Evolutionary conservation across 2,797 vertebrate genomes (phyloP).

Genomic region (Pipistrellus pipistrellus): DNA sequence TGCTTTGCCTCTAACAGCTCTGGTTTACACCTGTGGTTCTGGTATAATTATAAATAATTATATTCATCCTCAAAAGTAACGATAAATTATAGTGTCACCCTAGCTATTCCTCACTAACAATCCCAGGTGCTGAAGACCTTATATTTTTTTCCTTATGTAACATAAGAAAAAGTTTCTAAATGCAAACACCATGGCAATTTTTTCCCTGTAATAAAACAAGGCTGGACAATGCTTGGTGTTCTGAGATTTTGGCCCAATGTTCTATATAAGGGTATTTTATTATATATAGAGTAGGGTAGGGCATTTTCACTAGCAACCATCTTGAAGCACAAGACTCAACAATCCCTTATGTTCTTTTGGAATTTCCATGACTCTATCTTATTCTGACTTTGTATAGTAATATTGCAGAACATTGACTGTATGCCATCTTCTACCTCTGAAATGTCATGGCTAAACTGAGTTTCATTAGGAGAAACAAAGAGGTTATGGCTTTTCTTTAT

Average conservation of each 20-base stretch:
- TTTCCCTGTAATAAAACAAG: conserved; percentile 14
- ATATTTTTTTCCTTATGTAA: conserved; percentile 45
- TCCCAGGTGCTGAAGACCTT: conserved; percentile 61
- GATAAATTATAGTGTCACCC: conserved; percentile 60
- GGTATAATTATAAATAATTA: conserved; percentile 73
- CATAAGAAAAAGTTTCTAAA: conserved; percentile 64
- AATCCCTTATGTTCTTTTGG: neutral
- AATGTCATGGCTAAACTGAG: neutral
- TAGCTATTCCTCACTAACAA: conserved; percentile 68
- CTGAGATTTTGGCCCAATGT: neutral
- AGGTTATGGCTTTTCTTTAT: neutral
- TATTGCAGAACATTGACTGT: neutral
- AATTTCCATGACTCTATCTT: neutral
- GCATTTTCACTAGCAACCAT: neutral
- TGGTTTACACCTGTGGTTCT: conserved; percentile 71
- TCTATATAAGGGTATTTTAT: neutral
- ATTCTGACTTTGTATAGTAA: neutral
- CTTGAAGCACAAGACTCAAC: neutral
- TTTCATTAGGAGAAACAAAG: neutral
- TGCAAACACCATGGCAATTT: neutral
- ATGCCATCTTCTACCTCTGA: neutral
- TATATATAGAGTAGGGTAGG: neutral
- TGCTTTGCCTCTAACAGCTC: conserved; percentile 41
- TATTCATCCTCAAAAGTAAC: conserved; percentile 69
- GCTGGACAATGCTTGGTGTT: neutral